Conservation (phyloP, 2,888 invertebrate species). For the Phorcus lineatus region DNA sequence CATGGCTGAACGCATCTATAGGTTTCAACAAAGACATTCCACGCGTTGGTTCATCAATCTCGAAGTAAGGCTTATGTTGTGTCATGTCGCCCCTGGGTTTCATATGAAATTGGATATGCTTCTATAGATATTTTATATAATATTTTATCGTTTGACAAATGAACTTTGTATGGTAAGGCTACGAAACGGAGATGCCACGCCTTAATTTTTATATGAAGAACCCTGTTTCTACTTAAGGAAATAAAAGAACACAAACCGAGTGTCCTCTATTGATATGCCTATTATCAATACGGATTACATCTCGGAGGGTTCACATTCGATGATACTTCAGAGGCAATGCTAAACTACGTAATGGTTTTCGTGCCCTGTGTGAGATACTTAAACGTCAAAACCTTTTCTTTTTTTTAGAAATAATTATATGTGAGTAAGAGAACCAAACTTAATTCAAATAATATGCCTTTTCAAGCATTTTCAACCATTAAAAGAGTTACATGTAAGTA, state of each 20-base stretch:
- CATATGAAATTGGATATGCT: slow-evolving; percentile 4
- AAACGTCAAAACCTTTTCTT: no score
- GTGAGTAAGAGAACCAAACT: no score
- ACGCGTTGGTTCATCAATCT: background rate
- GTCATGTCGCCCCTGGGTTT: background rate
- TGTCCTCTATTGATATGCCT: no score
- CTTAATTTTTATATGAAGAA: background rate
- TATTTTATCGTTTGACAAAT: slow-evolving; percentile 13
- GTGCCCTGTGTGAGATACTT: no score
- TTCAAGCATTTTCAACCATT: no score
- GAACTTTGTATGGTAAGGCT: background rate
- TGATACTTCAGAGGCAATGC: no score
- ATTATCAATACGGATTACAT: no score
- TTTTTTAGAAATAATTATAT: no score
- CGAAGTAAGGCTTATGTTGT: background rate
- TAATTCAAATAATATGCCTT: no score
- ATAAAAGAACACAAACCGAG: background rate
- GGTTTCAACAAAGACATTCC: background rate
- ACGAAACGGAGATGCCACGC: background rate
- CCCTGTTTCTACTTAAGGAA: background rate
- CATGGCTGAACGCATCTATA: background rate
- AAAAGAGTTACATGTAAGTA: no score
- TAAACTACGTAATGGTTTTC: no score
- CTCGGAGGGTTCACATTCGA: no score
- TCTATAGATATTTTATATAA: background rate